phyloP scores from a whole-genome alignment of 2,113 vertebrate genomes.

The Cyanoramphus novaezelandiae region DNA sequence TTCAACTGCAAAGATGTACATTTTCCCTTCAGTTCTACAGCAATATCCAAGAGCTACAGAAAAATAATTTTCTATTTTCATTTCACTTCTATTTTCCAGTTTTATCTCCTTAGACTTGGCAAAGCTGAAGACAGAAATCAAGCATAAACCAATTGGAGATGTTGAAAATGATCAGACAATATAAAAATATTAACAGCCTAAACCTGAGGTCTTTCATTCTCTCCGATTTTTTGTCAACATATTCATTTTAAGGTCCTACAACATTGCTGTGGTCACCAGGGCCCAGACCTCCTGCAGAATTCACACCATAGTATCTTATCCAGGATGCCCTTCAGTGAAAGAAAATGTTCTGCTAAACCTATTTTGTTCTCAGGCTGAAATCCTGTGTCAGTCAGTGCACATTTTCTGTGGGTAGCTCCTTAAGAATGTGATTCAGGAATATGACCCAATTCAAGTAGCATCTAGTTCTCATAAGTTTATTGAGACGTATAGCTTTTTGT shows the following conservation, averaged over 20 bases:
- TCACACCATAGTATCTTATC: not conserved
- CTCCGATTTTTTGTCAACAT: not conserved
- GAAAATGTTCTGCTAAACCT: not conserved
- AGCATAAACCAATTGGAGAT: not conserved
- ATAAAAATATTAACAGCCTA: not conserved
- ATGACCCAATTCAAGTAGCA: not conserved
- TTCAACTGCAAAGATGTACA: not conserved
- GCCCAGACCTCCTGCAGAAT: not conserved
- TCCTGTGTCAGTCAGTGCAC: not conserved
- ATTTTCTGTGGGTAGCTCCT: not conserved
- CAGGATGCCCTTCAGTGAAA: not conserved
- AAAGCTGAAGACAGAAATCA: not conserved
- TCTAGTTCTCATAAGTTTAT: not conserved
- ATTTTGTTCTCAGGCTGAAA: not conserved
- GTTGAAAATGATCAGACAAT: not conserved
- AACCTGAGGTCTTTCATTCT: not conserved
- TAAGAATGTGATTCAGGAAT: not conserved
- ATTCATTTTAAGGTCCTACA: not conserved
- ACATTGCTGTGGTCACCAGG: accelerated
- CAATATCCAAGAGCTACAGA: not conserved
- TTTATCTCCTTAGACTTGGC: not conserved
- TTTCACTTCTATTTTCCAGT: not conserved
- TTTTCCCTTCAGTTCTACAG: not conserved
- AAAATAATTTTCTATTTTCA: not conserved
- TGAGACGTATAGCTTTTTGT: not conserved